Base-by-base conservation (phyloP, 2,888 invertebrate species). In the Drosophila subsilvestris region DNA sequence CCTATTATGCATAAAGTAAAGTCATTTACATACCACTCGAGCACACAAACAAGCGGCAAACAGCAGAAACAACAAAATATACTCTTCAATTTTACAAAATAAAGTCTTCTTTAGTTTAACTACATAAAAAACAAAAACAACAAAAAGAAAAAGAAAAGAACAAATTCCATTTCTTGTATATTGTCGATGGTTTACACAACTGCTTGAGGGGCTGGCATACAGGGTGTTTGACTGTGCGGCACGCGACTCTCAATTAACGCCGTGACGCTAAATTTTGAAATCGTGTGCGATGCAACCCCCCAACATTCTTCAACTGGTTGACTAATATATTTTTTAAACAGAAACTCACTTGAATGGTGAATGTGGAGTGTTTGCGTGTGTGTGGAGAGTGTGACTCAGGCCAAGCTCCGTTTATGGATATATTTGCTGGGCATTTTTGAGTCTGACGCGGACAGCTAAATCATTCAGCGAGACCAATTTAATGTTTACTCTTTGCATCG, bases 61-160 rank as follows among this genome's bases (percentile, higher is more conserved):
- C 48, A 65, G 44, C 60, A 74, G 27, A 53, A 72, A 62, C 60
- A 78, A 77, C 60, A 85, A 76, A 85, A 86, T 86, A 88, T 86
- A 88, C 89, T 86, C 89, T 88, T 87, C 89, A 80, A 89, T 90
- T 90, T 84, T 84, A 84, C 86, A 86, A 86, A 90, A 88, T 88
- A 88, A 88, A 88, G 90, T 88, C 90, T 88, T 88, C 88, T 88
- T 90, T 90, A 88, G 90, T 88, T 88, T 82, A 90, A 90, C 81
- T 89, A 89, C 75, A 82, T 72, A 75, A 76, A 75, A 63, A 57
- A 59, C 48, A 4, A 20, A 48, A 50, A 73, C 14, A 37, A 82
- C 69, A 73, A 10, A 9, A 27, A 27, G 9, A 25, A 27, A 27
- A 27, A 17, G 25, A 50, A 53, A 53, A 54, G 3, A 45, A 55